Conservation (phyloP, 2,113 vertebrate species). For the Notechis scutatus region DNA sequence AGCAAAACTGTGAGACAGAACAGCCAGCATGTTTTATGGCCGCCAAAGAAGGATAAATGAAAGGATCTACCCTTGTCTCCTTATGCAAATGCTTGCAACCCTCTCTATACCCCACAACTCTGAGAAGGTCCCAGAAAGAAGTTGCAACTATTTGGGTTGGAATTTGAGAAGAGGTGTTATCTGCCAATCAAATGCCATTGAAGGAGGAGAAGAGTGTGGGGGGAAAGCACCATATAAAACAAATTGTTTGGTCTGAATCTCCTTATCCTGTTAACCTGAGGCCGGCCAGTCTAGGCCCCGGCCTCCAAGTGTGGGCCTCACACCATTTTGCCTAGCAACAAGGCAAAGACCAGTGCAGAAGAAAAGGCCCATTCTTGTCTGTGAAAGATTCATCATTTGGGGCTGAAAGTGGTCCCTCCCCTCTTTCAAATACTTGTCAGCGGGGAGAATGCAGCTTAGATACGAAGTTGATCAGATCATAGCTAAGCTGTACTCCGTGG, state of each 20-base stretch:
- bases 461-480: constrained; percentile 84
- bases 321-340: constrained; percentile 76
- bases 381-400: constrained; percentile 76
- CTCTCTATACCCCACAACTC: constrained; percentile 39
- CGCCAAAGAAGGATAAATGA: too few species aligned
- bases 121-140: constrained; percentile 40
- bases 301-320: constrained; percentile 59
- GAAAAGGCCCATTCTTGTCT: constrained; percentile 72
- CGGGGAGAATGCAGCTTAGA: constrained; percentile 75
- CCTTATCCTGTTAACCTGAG: constrained; percentile 55
- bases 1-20: not conserved
- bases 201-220: not conserved
- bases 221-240: constrained; percentile 31
- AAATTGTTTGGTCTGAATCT: constrained; percentile 68
- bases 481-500: constrained; percentile 88
- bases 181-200: constrained; percentile 63
- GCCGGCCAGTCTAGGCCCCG: constrained; percentile 51
- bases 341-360: constrained; percentile 59
- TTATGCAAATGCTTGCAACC: constrained; percentile 6
- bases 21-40: constrained; percentile 37
- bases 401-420: constrained; percentile 75
- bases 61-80: not conserved
- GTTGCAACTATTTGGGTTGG: constrained; percentile 20
- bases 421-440: constrained; percentile 78
- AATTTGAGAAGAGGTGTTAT: constrained; percentile 50